Base-by-base conservation (phyloP, 2,113 vertebrate species). In the Oreocharis arfaki region DNA sequence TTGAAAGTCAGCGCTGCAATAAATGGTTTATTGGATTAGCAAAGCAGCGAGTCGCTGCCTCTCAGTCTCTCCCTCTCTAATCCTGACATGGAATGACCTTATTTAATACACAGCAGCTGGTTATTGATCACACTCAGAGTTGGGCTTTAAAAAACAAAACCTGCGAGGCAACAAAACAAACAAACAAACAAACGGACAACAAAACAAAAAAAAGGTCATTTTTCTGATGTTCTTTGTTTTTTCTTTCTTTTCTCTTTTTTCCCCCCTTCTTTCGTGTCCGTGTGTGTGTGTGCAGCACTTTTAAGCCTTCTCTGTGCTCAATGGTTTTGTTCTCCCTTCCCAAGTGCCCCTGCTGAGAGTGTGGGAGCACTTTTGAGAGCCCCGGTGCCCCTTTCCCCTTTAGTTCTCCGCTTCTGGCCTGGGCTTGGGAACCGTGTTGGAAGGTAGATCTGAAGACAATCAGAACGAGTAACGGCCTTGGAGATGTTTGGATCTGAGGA, bases 371-470 rank as follows among this genome's bases (percentile, higher is more conserved):
- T 95, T 91, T 60, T 37, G 83, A 85, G 87, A 88, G 74, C 78
- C 74, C 76, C 63, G 80, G 78, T 93, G 47, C 82, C 55, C 81
- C n/a, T 78, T 75, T 81, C 67, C 67, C 90, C 68, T 68, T 49
- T 86, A 95, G 90, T 73, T 83, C 78, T 35, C 61, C 1, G 65
- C 83, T 90, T 90, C 93, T 96, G 87, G 86, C 69, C 92, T 95
- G 96, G 88, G 93, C 39, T 82, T 96, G 77, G 89, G 96, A 97
- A 96, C 92, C 92, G 92, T 96, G 97, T 97, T 97, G 97, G 96
- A 95, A 94, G 96, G 93, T 77, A 95, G 92, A 93, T 84, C 63
- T 84, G 86, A 46, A 88, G 89, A 50, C n/a, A 82, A 95, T 87
- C 74, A 41, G 79, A 79, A 90, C 4, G 7, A 81, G 67, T 42